Evolutionary conservation across 2,888 invertebrate species (phyloP).

Genomic region (Troilus luridus): DNA sequence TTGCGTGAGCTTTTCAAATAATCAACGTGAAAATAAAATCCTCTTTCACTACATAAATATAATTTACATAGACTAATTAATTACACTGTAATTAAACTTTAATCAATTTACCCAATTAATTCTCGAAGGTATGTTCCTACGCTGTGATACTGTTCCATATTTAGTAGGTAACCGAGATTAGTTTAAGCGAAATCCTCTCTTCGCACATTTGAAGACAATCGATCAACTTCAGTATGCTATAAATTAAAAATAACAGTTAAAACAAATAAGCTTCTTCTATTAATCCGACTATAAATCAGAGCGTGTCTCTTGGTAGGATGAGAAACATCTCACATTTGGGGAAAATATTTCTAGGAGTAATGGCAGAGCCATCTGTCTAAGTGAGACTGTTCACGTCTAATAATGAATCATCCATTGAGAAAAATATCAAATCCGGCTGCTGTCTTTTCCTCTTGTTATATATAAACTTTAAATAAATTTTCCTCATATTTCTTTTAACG

Average conservation of each 20-base stretch:
- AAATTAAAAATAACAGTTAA: not conserved
- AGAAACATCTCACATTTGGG: not conserved
- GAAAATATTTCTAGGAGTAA: not conserved
- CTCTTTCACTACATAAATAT: no score
- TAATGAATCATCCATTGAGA: constrained; percentile 12
- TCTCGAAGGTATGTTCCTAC: not conserved
- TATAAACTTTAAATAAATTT: not conserved
- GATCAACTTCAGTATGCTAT: not conserved
- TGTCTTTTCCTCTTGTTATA: not conserved
- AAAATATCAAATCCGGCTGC: not conserved
- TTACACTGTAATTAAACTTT: not conserved
- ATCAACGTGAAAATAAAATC: no score
- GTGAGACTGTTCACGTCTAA: not conserved
- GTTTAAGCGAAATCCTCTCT: not conserved
- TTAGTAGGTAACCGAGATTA: not conserved
- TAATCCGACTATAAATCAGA: not conserved
- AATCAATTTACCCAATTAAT: not conserved
- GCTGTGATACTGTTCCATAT: not conserved
- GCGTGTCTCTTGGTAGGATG: not conserved
- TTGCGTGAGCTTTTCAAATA: no score
- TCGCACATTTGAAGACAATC: not conserved
- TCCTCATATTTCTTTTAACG: no score
- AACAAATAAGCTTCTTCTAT: not conserved
- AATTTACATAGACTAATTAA: no score
- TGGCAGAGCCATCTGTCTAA: not conserved